Evolutionary conservation across 2,113 vertebrate species (phyloP), one percentile per base, ranked within the genome.

Genomic region (Setophaga petechia): DNA sequence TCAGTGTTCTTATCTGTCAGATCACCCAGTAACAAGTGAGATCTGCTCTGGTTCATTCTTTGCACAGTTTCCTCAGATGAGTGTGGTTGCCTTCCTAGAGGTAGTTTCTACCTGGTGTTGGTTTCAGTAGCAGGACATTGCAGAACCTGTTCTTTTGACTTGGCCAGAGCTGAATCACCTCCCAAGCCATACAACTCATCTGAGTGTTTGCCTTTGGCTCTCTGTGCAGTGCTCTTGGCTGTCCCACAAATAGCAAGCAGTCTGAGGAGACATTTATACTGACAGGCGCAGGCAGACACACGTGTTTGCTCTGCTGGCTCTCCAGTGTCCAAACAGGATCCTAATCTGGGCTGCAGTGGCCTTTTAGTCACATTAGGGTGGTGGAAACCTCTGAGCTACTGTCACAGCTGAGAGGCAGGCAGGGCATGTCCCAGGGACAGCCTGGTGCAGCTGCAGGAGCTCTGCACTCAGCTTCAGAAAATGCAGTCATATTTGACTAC

Each of bases 261-360:
- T 47, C 27, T 59, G 12, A 79, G 62, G 75, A 86, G 52, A 74
- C 68, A 23, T 86, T 69, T 39, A 31, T 22, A 19, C 2, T 43
- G 46, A 90, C 94, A 97, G 93, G 91, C 92, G 94, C 93, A 84
- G 68, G 65, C 76, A 65, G 66, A n/a, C 57, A 41, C 80, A 87
- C 4, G 15, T 47, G 57, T 81, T 46, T 30, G 39, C 35, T 77
- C 47, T 77, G 51, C 68, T 51, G 76, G 44, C 44, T 90, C 83
- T 89, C 57, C 47, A 10, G 2, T 27, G 35, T 44, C 86, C 91
- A 89, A 71, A 78, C 1, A 65, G 61, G 73, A 92, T 84, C 86
- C 30, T 43, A 43, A 69, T 95, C 87, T 73, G 62, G 74, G 80
- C 35, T 74, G 63, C 65, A 51, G 41, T 37, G 47, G 93, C 91